Conservation (phyloP, 2,113 vertebrate genomes). For the Melanocharis versteri region DNA sequence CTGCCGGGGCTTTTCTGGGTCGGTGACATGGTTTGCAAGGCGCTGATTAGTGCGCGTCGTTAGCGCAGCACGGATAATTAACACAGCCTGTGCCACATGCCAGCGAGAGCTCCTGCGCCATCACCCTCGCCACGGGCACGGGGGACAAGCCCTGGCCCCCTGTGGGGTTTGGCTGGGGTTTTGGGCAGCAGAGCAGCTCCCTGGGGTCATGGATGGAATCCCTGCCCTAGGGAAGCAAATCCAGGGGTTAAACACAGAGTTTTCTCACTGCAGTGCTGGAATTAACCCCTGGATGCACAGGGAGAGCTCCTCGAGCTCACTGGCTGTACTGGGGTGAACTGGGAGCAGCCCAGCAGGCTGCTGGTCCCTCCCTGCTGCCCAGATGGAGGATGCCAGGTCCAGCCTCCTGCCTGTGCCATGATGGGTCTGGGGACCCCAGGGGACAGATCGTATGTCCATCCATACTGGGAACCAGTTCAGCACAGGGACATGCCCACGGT, state of each 20-base stretch:
- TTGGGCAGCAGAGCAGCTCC: not conserved
- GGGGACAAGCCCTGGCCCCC: not conserved
- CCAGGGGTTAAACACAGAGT: not conserved
- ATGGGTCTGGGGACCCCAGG: not conserved
- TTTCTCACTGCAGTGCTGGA: not conserved
- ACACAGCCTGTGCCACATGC: not conserved
- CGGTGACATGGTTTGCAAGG: not conserved
- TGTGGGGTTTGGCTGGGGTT: accelerated
- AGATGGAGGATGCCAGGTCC: not conserved
- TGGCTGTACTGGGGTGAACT: not conserved
- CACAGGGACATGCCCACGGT: accelerated
- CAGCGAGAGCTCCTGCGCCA: accelerated
- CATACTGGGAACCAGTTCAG: accelerated
- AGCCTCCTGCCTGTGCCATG: accelerated
- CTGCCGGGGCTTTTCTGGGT: constrained; percentile 31
- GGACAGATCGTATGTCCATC: accelerated
- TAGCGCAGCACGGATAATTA: not conserved
- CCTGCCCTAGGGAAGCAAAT: not conserved
- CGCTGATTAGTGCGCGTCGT: not conserved
- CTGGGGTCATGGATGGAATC: not conserved
- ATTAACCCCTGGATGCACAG: not conserved
- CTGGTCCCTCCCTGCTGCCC: not conserved
- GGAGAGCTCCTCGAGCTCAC: not conserved
- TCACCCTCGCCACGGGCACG: accelerated
- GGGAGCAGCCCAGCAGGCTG: not conserved